Evolutionary conservation across 2,888 invertebrate genomes (phyloP).

Genomic region (Erpobdella octoculata): DNA sequence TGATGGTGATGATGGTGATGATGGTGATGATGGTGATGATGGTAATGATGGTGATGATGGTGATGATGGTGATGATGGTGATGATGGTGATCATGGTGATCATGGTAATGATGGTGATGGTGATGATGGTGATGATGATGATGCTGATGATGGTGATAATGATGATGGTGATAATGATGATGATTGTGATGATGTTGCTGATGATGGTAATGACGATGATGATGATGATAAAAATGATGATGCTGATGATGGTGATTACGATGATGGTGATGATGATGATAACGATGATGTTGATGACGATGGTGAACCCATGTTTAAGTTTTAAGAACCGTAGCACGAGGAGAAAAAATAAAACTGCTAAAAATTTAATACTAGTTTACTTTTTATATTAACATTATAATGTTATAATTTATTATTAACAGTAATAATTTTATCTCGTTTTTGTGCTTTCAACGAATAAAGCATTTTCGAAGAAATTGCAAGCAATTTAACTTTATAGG

Average conservation of each 20-base stretch:
- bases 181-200: neutral
- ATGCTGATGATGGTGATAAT: conserved; percentile 16
- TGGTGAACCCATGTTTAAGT: too few species aligned
- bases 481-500: too few species aligned
- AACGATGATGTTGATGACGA: too few species aligned
- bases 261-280: neutral
- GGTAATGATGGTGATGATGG: neutral
- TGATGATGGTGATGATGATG: neutral
- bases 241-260: neutral
- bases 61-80: conserved; percentile 1
- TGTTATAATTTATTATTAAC: too few species aligned
- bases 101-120: neutral
- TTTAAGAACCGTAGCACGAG: too few species aligned
- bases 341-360: too few species aligned
- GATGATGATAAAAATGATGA: neutral
- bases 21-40: neutral
- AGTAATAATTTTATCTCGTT: too few species aligned
- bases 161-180: neutral
- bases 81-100: conserved; percentile 15
- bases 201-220: conserved; percentile 24
- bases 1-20: neutral
- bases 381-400: too few species aligned
- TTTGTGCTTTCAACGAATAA: too few species aligned
- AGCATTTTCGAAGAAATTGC: too few species aligned
- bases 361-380: too few species aligned